Conservation (phyloP, 2,113 vertebrate species). For the Thalassarche chlororhynchos region DNA sequence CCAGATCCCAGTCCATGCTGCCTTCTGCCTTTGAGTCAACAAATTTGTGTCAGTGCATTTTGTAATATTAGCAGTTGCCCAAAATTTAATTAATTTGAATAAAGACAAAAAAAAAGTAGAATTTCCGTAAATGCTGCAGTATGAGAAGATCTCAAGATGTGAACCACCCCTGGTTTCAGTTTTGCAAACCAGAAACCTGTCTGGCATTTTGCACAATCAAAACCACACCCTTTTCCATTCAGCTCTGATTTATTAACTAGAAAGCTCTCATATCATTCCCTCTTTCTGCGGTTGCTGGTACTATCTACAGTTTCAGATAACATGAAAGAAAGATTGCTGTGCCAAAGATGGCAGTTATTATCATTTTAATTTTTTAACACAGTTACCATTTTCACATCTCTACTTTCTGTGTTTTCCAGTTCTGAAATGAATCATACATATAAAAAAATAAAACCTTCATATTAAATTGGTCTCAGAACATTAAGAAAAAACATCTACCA, state of each 20-base stretch:
- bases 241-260: background rate
- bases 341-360: background rate
- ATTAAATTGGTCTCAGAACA: background rate
- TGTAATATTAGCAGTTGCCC: background rate
- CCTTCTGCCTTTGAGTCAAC: background rate
- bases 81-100: background rate
- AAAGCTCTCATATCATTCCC: background rate
- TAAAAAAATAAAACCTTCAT: background rate
- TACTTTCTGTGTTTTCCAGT: background rate
- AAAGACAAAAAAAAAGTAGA: background rate
- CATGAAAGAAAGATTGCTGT: background rate
- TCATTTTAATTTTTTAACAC: background rate
- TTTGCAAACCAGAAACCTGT: slow-evolving; percentile 4
- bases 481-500: slow-evolving; percentile 1
- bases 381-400: background rate
- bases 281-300: background rate
- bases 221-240: background rate
- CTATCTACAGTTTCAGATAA: background rate
- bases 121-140: background rate
- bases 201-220: background rate
- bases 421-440: background rate
- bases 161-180: background rate
- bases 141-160: background rate
- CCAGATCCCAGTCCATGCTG: background rate
- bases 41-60: background rate